phyloP scores from a whole-genome alignment of 2,797 vertebrate genomes.

The Amblyraja radiata region DNA sequence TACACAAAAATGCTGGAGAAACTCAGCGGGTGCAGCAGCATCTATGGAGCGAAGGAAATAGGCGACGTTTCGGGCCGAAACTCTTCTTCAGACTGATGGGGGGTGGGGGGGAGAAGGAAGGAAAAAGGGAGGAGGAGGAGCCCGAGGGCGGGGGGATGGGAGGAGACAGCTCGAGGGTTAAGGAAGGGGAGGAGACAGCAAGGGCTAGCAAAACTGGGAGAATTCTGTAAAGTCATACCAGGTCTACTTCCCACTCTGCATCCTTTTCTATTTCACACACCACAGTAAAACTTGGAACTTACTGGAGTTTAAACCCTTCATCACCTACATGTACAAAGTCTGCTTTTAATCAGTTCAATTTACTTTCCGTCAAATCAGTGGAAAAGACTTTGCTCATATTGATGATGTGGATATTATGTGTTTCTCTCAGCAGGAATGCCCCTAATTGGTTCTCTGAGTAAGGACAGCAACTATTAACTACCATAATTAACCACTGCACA shows the following conservation, averaged over 20 bases:
- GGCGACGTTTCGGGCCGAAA: too few relatives aligned
- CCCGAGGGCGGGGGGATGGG: too few relatives aligned
- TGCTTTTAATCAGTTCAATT: conserved; percentile 15
- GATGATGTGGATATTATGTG: conserved; percentile 6
- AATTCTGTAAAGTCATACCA: background rate
- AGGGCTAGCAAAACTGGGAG: too few relatives aligned
- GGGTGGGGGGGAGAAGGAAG: too few relatives aligned
- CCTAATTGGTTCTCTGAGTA: conserved; percentile 11
- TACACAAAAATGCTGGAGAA: too few relatives aligned
- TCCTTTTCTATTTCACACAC: background rate
- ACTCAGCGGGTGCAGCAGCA: too few relatives aligned
- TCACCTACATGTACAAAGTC: background rate
- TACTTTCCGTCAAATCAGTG: background rate
- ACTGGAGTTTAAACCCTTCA: background rate
- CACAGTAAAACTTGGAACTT: background rate
- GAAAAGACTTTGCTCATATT: background rate
- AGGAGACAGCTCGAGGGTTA: too few relatives aligned
- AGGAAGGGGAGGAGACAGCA: too few relatives aligned
- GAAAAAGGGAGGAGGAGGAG: too few relatives aligned
- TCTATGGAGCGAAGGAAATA: too few relatives aligned
- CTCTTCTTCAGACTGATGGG: too few relatives aligned
- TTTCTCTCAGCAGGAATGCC: background rate
- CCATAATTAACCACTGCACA: background rate
- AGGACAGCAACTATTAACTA: background rate
- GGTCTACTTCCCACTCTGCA: background rate